Percentiles rank a stretch among this genome's conserved stretches.
Evolutionary conservation across 2,888 invertebrate genomes (phyloP).

Genomic region (Pollenia angustigena): DNA sequence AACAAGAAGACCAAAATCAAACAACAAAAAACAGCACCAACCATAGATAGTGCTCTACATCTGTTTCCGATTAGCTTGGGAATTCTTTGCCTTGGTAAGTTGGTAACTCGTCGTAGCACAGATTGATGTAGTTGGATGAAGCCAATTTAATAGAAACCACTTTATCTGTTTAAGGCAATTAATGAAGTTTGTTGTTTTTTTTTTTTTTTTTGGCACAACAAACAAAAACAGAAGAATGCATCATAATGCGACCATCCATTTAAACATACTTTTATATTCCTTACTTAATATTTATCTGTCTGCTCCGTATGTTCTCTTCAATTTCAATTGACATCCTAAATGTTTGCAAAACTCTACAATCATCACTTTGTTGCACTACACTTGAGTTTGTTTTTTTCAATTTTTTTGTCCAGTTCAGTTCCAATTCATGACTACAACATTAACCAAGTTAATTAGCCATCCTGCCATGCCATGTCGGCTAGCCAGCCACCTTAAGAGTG

Average conservation of each 20-base stretch:
- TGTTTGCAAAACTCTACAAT: conserved; percentile 23
- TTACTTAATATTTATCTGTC: conserved; percentile 34
- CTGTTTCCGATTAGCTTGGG: conserved; percentile 70
- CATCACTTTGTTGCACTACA: conserved; percentile 34
- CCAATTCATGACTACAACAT: conserved; percentile 61
- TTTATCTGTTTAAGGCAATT: conserved; percentile 59
- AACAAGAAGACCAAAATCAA: neutral
- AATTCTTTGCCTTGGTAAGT: conserved; percentile 57
- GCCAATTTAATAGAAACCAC: conserved; percentile 55
- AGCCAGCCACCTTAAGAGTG: conserved; percentile 48
- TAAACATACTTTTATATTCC: conserved; percentile 17
- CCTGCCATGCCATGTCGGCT: conserved; percentile 23
- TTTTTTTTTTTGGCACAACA: conserved; percentile 34
- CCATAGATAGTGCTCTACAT: conserved; percentile 70
- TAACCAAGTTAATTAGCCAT: conserved; percentile 64
- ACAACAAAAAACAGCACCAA: neutral
- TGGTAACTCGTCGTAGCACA: neutral
- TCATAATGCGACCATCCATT: conserved; percentile 39
- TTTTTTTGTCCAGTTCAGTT: conserved; percentile 10
- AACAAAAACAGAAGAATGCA: conserved; percentile 7
- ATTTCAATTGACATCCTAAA: conserved; percentile 46
- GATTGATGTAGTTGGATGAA: conserved; percentile 1
- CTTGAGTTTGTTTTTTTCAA: conserved; percentile 12
- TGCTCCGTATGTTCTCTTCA: conserved; percentile 1
- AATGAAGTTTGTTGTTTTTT: conserved; percentile 38